Evolutionary conservation across 2,113 vertebrate species (phyloP), one percentile per base, ranked within the genome.

Genomic region (Lepisosteus oculatus): DNA sequence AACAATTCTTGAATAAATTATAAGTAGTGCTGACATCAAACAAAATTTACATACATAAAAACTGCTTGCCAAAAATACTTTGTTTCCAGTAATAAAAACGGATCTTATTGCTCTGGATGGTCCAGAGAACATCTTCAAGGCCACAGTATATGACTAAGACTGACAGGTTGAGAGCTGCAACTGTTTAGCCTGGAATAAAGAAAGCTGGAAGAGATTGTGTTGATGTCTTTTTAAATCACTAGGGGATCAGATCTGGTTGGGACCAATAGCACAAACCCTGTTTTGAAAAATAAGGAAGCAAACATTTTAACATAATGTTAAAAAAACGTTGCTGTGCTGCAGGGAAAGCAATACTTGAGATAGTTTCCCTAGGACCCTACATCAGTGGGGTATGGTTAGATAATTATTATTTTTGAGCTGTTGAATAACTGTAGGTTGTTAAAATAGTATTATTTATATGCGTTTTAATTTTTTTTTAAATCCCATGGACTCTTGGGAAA

Each of bases 111-210:
- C 80, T 76, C 41, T 14, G 77, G 77, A 77, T 43, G 72, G 75
- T 79, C 77, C 68, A 47, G 67, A 70, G 74, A 63, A 65, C 77
- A 76, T 54, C 71, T 29, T 70, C 65, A 74, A 61, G 72, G 73
- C 67, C 69, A 55, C 15, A 77, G 71, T 80, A 65, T 73, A 55
- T 86, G 84, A 89, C 86, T 71, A 71, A 82, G 77, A 84, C 83
- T 87, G 87, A 89, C 87, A 82, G 84, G 70, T 74, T 77, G 71
- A 72, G 71, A 67, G 79, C 87, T 88, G 88, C 85, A 86, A 87
- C 84, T 75, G 78, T 81, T 90, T 87, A 87, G 81, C 77, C 77
- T 67, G 79, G 87, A 85, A 80, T 74, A 69, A 56, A 79, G 77
- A 83, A 77, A 70, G 74, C 77, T 75, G 74, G 42, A 64, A 79